Percentiles rank a stretch among this genome's conserved stretches.
Evolutionary conservation across 2,113 vertebrate species (phyloP).

Genomic region (Platysternon megacephalum): DNA sequence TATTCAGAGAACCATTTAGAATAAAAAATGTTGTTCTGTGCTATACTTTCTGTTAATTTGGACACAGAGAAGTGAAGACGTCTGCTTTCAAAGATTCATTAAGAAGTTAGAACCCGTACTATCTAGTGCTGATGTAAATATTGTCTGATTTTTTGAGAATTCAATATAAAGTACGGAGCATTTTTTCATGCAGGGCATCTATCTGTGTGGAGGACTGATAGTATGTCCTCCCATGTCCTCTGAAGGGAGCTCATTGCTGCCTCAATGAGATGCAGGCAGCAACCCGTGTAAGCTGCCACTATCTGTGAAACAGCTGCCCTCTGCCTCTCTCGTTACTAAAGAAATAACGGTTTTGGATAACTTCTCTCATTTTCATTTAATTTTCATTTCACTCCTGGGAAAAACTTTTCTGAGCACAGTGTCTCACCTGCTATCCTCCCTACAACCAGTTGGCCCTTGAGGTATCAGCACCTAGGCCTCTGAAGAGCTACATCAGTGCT

Average conservation of each 20-base stretch:
- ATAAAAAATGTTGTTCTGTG: background rate
- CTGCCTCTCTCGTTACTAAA: background rate
- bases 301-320: background rate
- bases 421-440: background rate
- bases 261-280: background rate
- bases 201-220: background rate
- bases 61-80: background rate
- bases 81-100: background rate
- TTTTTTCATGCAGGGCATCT: background rate
- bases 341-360: background rate
- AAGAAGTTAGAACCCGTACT: background rate
- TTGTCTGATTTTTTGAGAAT: background rate
- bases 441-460: background rate
- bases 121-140: background rate
- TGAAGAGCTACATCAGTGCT: background rate
- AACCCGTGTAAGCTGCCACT: background rate
- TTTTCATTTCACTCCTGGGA: background rate
- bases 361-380: background rate
- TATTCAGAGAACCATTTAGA: background rate
- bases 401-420: background rate
- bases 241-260: background rate
- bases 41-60: background rate
- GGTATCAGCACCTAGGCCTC: background rate
- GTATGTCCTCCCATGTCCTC: background rate
- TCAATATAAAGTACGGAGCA: background rate